Conservation (phyloP, 2,888 invertebrate genomes). For the Geotrupes spiniger region DNA sequence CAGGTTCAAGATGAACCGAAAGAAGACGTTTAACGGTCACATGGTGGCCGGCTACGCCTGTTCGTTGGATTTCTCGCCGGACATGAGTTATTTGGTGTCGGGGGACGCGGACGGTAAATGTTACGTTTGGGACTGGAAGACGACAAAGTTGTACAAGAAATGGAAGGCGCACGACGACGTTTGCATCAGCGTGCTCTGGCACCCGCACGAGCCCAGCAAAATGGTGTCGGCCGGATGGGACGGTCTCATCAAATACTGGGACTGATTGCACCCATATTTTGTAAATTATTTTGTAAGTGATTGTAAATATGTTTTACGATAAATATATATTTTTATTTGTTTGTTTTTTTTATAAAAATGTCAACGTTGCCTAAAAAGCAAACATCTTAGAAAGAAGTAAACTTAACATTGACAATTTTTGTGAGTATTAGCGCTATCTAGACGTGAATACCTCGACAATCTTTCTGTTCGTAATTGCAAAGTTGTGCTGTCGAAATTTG, state of each 20-base stretch:
- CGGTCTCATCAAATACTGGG: conserved; percentile 98
- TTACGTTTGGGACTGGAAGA: conserved; percentile 99
- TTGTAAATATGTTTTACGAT: not conserved
- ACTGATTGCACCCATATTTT: too few relatives aligned
- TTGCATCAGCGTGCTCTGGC: conserved; percentile 93
- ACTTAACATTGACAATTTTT: too few relatives aligned
- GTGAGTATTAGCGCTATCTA: too few relatives aligned
- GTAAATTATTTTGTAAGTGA: not conserved
- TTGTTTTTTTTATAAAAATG: too few relatives aligned
- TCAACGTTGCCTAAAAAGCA: too few relatives aligned
- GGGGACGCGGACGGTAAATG: conserved; percentile 99
- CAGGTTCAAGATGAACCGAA: conserved; percentile 95
- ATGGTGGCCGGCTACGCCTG: conserved; percentile 99
- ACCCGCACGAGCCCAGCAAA: conserved; percentile 97
- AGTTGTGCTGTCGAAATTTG: too few relatives aligned
- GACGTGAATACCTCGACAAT: too few relatives aligned
- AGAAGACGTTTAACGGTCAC: conserved; percentile 96
- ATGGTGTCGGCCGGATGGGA: conserved; percentile 99
- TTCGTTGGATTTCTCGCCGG: conserved; percentile 94
- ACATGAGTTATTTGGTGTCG: conserved; percentile 97
- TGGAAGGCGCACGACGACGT: conserved; percentile 99
- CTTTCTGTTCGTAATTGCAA: too few relatives aligned
- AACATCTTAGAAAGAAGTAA: too few relatives aligned
- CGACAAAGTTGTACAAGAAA: conserved; percentile 95
- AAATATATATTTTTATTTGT: conserved; percentile 5